Evolutionary conservation across 2,113 vertebrate species (phyloP).

Genomic region (Stomatorhinus ivindoensis): DNA sequence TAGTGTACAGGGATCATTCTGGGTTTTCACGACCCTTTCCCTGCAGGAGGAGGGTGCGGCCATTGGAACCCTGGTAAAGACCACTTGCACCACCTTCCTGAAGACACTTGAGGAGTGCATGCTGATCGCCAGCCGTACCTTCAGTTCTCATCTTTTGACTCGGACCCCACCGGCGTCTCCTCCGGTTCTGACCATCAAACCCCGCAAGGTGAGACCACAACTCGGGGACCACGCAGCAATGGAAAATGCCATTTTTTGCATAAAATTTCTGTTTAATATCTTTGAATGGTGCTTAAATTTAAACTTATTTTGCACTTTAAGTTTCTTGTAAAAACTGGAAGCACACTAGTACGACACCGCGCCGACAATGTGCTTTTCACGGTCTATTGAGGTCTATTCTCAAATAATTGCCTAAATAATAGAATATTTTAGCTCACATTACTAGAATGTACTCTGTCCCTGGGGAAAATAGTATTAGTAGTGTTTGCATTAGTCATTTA

Average conservation of each 20-base stretch:
- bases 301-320: background rate
- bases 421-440: background rate
- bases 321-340: background rate
- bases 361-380: background rate
- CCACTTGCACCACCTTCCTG: slow-evolving; percentile 89
- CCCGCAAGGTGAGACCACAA: slow-evolving; percentile 67
- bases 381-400: no score
- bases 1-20: background rate
- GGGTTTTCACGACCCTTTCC: background rate
- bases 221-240: background rate
- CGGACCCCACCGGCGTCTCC: slow-evolving; percentile 79
- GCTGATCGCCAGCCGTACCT: slow-evolving; percentile 86
- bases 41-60: slow-evolving; percentile 64
- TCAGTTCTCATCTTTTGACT: slow-evolving; percentile 68
- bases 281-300: background rate
- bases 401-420: background rate
- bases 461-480: background rate
- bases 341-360: background rate
- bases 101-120: slow-evolving; percentile 97
- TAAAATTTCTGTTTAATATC: background rate
- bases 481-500: background rate
- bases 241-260: background rate
- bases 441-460: background rate
- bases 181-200: slow-evolving; percentile 71
- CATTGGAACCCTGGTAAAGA: slow-evolving; percentile 79